Percentiles rank a stretch among this genome's conserved stretches.
phyloP scores from a whole-genome alignment of 2,113 vertebrate species.

The Epinephelus lanceolatus region DNA sequence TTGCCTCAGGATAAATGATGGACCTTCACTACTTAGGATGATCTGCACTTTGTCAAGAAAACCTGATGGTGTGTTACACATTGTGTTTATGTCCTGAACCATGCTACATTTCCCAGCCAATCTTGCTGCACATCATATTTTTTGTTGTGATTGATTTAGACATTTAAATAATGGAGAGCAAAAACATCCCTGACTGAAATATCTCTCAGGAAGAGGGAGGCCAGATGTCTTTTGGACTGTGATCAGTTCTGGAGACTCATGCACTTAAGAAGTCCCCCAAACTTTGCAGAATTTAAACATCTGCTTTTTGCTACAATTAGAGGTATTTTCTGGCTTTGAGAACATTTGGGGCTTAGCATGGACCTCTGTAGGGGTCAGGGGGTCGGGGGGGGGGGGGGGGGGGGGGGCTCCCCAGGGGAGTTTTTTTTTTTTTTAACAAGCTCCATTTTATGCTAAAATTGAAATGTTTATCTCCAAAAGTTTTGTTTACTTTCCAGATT shows the following conservation, averaged over 20 bases:
- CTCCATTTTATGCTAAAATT: too few relatives aligned
- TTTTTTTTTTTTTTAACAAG: too few relatives aligned
- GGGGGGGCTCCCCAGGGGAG: too few relatives aligned
- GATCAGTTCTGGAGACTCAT: conserved; percentile 8
- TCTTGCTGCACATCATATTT: background rate
- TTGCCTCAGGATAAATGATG: background rate
- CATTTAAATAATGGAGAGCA: conserved; percentile 35
- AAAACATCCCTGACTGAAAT: conserved; percentile 1
- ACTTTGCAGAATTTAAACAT: background rate
- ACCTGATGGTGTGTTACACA: background rate
- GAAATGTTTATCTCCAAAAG: too few relatives aligned
- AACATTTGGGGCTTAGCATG: too few relatives aligned
- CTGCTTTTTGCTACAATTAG: background rate
- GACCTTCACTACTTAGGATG: background rate
- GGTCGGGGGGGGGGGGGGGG: too few relatives aligned
- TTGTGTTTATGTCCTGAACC: background rate
- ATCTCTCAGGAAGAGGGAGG: background rate
- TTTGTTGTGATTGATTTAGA: conserved; percentile 23
- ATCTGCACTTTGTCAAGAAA: background rate
- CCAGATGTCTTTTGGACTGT: conserved; percentile 19
- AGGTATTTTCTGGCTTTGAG: too few relatives aligned
- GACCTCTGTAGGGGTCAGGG: too few relatives aligned
- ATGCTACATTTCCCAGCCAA: background rate
- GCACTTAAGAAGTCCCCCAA: background rate
- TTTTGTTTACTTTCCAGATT: too few relatives aligned